These are phyloP conservation scores for Tamias sibiricus DNA, from an alignment of 2,113 vertebrate genomes.

Conservation along the genomic window DNA sequence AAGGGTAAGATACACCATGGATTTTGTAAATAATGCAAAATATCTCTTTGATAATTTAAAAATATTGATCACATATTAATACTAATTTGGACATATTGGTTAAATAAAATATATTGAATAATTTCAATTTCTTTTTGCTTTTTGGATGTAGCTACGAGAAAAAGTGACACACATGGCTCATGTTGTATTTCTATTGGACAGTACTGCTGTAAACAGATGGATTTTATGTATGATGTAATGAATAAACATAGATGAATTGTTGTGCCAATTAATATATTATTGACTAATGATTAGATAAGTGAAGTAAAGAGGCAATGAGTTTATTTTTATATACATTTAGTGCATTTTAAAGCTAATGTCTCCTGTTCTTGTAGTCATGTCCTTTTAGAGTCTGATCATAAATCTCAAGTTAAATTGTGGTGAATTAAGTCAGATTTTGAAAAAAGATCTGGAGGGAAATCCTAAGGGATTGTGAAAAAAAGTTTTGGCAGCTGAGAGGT, in stretches of 20 bases:
- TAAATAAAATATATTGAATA: background rate
- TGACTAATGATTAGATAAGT: background rate
- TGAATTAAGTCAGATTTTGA: conserved; percentile 30
- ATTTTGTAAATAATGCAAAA: background rate
- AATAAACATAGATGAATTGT: background rate
- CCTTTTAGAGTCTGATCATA: background rate
- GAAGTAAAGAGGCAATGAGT: background rate
- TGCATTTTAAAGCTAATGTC: background rate
- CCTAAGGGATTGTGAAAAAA: background rate
- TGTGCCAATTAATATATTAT: background rate
- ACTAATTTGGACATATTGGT: background rate
- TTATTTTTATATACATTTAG: background rate
- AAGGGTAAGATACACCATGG: background rate
- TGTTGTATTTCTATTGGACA: background rate
- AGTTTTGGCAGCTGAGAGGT: background rate
- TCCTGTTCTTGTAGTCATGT: background rate
- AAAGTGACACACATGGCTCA: background rate
- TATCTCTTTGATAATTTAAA: background rate
- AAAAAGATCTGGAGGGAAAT: conserved; percentile 20
- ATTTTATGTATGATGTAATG: background rate
- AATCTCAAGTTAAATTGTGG: conserved; percentile 28
- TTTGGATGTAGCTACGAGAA: background rate
- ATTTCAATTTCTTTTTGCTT: background rate
- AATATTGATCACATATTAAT: background rate
- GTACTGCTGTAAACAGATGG: background rate